Conservation (phyloP, 2,888 invertebrate genomes). For the Meteorus cinctellus region DNA sequence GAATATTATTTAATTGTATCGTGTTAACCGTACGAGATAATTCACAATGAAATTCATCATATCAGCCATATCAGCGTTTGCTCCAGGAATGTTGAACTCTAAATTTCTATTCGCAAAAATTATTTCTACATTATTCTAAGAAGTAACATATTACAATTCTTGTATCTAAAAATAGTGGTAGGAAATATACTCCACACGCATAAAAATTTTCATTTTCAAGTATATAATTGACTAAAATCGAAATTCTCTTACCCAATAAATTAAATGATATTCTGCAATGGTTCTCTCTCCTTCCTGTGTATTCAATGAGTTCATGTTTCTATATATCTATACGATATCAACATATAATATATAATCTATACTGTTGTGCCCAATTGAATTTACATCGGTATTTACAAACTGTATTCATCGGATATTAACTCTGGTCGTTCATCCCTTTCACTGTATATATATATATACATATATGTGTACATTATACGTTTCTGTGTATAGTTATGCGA, state of each 20-base stretch:
- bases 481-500: background rate
- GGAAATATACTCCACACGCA: too few relatives aligned
- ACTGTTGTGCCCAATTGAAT: background rate
- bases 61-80: too few relatives aligned
- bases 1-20: too few relatives aligned
- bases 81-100: too few relatives aligned
- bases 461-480: background rate
- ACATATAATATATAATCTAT: slow-evolving; percentile 2
- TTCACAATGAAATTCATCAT: too few relatives aligned
- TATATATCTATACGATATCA: background rate
- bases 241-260: background rate
- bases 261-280: background rate
- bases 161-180: too few relatives aligned
- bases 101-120: too few relatives aligned
- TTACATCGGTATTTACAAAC: slow-evolving; percentile 10
- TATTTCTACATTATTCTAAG: too few relatives aligned
- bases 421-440: slow-evolving; percentile 6
- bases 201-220: background rate
- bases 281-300: background rate
- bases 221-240: background rate
- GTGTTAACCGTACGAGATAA: too few relatives aligned
- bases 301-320: background rate
- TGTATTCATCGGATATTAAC: slow-evolving; percentile 7
- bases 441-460: background rate
- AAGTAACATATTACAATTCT: too few relatives aligned